Percentiles rank a stretch among this genome's conserved stretches.
These are phyloP conservation scores for Mystacornis crossleyi DNA, from an alignment of 2,113 vertebrate species.

Conservation along the genomic window DNA sequence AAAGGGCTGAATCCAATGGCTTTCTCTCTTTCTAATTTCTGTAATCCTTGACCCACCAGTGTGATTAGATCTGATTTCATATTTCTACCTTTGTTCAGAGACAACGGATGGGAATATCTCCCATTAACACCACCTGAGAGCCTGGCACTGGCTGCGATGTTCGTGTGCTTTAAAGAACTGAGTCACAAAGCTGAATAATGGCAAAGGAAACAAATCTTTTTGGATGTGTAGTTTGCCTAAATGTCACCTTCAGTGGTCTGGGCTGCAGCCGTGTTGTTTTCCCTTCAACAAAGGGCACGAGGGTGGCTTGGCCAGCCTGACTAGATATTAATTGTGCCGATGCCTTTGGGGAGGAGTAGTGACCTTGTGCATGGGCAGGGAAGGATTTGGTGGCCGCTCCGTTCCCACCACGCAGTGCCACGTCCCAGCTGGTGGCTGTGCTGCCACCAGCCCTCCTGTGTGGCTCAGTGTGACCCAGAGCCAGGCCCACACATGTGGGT, in stretches of 20 bases:
- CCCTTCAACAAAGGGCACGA: background rate
- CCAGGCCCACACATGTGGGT: background rate
- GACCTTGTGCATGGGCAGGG: background rate
- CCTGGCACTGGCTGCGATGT: background rate
- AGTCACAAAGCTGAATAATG: background rate
- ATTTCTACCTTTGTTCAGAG: background rate
- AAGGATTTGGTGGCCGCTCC: background rate
- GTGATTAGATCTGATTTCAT: background rate
- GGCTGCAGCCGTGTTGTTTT: background rate
- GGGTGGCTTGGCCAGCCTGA: background rate
- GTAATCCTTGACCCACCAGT: background rate
- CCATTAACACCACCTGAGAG: background rate
- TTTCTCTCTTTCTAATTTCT: background rate
- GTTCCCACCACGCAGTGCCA: accelerated
- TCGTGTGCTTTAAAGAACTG: background rate
- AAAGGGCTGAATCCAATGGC: background rate
- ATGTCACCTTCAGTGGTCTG: background rate
- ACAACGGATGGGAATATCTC: background rate
- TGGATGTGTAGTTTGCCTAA: background rate
- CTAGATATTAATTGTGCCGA: background rate
- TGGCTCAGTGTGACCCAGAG: background rate
- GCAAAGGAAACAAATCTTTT: background rate
- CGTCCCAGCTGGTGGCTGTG: background rate
- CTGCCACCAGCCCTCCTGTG: background rate
- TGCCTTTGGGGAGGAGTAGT: background rate